Evolutionary conservation across 2,888 invertebrate genomes (phyloP).

Genomic region (Furcula furcula): DNA sequence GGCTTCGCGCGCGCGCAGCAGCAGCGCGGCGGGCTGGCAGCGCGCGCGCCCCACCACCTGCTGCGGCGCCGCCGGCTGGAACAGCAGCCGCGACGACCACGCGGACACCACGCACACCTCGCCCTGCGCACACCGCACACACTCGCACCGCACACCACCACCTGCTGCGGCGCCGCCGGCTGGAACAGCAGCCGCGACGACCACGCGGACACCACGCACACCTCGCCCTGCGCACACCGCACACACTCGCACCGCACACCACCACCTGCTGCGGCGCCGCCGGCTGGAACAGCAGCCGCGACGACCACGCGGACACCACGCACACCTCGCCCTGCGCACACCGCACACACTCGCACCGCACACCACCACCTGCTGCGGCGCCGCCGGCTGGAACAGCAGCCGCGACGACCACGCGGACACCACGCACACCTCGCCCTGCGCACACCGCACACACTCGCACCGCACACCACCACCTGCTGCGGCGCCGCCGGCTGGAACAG

Average conservation of each 20-base stretch:
- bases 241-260: neutral
- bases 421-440: slow-evolving; percentile 76
- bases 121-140: slow-evolving; percentile 49
- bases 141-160: neutral
- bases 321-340: slow-evolving; percentile 75
- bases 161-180: slow-evolving; percentile 74
- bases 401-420: slow-evolving; percentile 87
- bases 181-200: slow-evolving; percentile 88
- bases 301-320: slow-evolving; percentile 85
- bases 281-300: slow-evolving; percentile 87
- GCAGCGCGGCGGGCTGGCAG: slow-evolving; percentile 84
- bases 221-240: slow-evolving; percentile 67
- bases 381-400: slow-evolving; percentile 88
- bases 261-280: slow-evolving; percentile 52
- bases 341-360: neutral
- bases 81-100: slow-evolving; percentile 86
- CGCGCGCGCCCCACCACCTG: slow-evolving; percentile 82
- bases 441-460: slow-evolving; percentile 6
- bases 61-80: slow-evolving; percentile 84
- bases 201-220: slow-evolving; percentile 83
- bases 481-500: too few relatives aligned
- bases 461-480: neutral
- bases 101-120: slow-evolving; percentile 84
- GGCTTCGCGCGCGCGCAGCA: slow-evolving; percentile 84
- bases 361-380: slow-evolving; percentile 14